phyloP scores from a whole-genome alignment of 1,140 invertebrate genomes.

The Pseudomyrmex flavicornis region DNA sequence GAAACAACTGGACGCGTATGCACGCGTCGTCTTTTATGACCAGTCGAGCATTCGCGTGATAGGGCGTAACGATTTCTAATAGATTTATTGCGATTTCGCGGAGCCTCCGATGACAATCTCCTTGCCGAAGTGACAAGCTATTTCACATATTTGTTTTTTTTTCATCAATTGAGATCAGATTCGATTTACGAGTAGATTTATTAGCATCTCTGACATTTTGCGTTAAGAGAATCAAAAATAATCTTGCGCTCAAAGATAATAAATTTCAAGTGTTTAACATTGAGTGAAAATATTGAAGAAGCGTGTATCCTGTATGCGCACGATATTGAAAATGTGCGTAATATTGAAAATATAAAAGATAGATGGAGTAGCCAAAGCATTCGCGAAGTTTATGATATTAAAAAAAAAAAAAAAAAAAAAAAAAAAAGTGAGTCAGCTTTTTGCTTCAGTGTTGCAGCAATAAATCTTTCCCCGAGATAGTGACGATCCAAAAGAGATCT shows the following conservation, averaged over 20 bases:
- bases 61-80: conserved; percentile 34
- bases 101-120: not conserved
- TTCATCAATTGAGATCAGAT: not conserved
- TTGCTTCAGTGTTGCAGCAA: not conserved
- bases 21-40: not conserved
- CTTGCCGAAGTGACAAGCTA: not conserved
- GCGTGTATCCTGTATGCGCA: too few species aligned
- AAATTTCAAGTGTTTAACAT: not conserved
- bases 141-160: not conserved
- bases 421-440: not conserved
- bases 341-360: too few species aligned
- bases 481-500: not conserved
- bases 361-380: too few species aligned
- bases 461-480: not conserved
- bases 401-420: not conserved
- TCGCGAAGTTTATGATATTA: not conserved
- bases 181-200: not conserved
- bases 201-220: not conserved
- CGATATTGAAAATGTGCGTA: too few species aligned
- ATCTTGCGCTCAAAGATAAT: too few species aligned
- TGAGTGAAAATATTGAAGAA: not conserved
- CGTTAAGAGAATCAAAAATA: not conserved
- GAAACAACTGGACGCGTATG: not conserved
- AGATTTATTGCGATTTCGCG: not conserved
- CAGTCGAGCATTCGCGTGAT: not conserved